phyloP scores from a whole-genome alignment of 1,140 invertebrate genomes.

The Cydia strobilella region DNA sequence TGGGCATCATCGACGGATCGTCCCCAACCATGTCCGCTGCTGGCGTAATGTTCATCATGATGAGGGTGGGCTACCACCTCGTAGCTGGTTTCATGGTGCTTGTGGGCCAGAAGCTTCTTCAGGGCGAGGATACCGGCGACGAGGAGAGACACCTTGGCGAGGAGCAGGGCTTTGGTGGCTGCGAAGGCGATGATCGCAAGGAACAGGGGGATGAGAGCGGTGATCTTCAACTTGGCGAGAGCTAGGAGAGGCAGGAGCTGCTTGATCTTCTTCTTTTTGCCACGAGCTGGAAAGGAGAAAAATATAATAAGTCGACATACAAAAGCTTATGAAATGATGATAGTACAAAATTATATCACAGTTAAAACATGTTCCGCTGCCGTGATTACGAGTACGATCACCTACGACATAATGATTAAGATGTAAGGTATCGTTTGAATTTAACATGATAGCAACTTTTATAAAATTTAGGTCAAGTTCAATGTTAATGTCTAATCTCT shows the following conservation, averaged over 20 bases:
- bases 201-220: conserved; percentile 87
- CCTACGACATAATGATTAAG: conserved; percentile 14
- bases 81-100: conserved; percentile 85
- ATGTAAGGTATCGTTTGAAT: not conserved
- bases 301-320: not conserved
- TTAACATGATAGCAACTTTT: not conserved
- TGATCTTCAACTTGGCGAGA: conserved; percentile 89
- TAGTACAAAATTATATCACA: not conserved
- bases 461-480: not conserved
- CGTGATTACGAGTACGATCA: not conserved
- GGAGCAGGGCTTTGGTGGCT: conserved; percentile 89
- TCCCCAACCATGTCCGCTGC: conserved; percentile 81
- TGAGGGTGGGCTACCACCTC: conserved; percentile 87
- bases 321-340: not conserved
- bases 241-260: conserved; percentile 87
- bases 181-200: conserved; percentile 89
- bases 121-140: conserved; percentile 87
- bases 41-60: conserved; percentile 81
- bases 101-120: conserved; percentile 88
- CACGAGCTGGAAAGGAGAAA: conserved; percentile 81
- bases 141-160: conserved; percentile 89
- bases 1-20: conserved; percentile 81
- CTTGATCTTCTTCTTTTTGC: conserved; percentile 87
- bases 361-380: not conserved
- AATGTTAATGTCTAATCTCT: not conserved